These are phyloP conservation scores for Thomomys bottae DNA, from an alignment of 2,113 vertebrate species.

Conservation along the genomic window DNA sequence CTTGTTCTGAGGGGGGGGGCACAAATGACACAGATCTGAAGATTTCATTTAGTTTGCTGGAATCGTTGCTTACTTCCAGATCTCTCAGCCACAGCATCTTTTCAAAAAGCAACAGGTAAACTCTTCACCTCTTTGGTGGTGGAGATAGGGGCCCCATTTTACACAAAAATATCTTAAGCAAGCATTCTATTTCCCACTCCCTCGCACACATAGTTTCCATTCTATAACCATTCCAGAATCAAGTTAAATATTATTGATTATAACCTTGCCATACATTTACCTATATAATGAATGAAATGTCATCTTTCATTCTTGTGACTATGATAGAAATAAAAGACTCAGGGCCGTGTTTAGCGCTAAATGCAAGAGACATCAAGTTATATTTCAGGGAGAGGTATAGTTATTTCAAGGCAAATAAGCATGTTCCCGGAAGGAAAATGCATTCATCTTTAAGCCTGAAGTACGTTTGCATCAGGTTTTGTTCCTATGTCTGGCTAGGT, in stretches of 20 bases:
- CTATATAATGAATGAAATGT: not conserved
- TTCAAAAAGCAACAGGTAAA: not conserved
- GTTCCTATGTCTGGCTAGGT: not conserved
- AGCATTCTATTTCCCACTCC: not conserved
- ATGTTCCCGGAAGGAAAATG: not conserved
- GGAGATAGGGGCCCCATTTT: not conserved
- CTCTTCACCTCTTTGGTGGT: not conserved
- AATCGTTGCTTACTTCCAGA: not conserved
- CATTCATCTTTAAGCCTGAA: not conserved
- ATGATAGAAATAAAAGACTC: not conserved
- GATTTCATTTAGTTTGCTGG: conserved; percentile 37
- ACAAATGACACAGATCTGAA: conserved; percentile 41
- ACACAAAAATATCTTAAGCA: not conserved
- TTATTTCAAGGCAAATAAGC: not conserved
- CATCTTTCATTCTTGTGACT: not conserved
- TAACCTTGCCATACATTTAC: not conserved
- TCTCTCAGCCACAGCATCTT: not conserved
- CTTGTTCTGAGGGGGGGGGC: not conserved
- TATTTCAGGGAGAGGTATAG: not conserved
- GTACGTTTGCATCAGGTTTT: conserved; percentile 18
- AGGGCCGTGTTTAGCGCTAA: not conserved
- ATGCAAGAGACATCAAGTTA: not conserved
- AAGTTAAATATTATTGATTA: not conserved
- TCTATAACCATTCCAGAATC: not conserved
- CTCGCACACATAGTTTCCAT: not conserved